These are phyloP conservation scores for Pardalotus punctatus DNA, from an alignment of 2,113 vertebrate genomes.

Conservation along the genomic window DNA sequence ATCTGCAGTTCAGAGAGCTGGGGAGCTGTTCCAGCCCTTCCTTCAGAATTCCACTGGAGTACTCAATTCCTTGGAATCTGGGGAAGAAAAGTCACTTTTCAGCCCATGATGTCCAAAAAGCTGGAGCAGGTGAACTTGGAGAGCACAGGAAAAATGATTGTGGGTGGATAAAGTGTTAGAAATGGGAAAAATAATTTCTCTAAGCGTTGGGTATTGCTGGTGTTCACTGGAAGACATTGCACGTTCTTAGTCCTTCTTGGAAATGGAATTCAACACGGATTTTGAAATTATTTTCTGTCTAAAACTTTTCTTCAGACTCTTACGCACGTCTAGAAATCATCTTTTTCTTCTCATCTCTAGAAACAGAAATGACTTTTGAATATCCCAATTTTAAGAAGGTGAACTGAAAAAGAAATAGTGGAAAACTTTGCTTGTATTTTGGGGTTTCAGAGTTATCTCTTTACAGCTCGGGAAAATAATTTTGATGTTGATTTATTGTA, in stretches of 20 bases:
- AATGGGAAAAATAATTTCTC: background rate
- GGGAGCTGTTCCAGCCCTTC: background rate
- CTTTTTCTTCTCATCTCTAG: background rate
- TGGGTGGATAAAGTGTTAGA: accelerated
- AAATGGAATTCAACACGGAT: background rate
- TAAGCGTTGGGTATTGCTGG: background rate
- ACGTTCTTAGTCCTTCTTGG: background rate
- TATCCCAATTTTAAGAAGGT: background rate
- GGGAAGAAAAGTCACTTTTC: background rate
- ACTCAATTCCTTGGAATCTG: background rate
- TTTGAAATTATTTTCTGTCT: background rate
- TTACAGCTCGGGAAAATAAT: background rate
- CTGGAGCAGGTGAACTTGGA: background rate
- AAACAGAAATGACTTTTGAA: background rate
- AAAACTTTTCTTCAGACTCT: background rate
- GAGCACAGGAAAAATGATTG: background rate
- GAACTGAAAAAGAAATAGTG: background rate
- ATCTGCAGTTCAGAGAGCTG: background rate
- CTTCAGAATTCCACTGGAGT: background rate
- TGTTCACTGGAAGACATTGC: background rate
- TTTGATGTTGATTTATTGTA: background rate
- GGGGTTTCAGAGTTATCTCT: background rate
- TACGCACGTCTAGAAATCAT: background rate
- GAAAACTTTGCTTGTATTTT: background rate
- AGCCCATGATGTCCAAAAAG: background rate